A percentile compares a stretch with the other conserved stretches of the same genome.
phyloP scores from a whole-genome alignment of 2,797 vertebrate species.

The Alexandromys oeconomus region DNA sequence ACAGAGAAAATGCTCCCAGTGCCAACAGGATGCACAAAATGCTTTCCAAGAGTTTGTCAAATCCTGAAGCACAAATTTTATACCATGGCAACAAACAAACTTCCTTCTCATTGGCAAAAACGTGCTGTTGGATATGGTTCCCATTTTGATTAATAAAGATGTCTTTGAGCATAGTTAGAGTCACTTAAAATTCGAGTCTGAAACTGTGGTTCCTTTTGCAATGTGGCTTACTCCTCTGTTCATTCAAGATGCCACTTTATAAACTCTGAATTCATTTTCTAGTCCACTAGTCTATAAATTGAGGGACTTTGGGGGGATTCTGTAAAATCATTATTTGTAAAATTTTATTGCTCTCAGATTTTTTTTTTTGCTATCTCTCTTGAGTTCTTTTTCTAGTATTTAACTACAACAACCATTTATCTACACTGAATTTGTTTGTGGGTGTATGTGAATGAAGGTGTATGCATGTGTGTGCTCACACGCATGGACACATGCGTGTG shows the following conservation, averaged over 20 bases:
- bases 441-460: background rate
- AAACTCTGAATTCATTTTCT: background rate
- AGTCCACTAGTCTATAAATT: background rate
- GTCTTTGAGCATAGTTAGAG: background rate
- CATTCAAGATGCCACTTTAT: background rate
- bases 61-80: background rate
- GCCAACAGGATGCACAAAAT: background rate
- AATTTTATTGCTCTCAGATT: constrained; percentile 20
- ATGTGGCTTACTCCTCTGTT: background rate
- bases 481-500: background rate
- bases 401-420: background rate
- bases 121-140: background rate
- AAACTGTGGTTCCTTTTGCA: background rate
- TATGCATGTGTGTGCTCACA: background rate
- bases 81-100: background rate
- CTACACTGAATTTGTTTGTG: background rate
- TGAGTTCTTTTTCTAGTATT: background rate
- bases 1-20: background rate
- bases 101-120: background rate
- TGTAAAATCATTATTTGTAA: background rate
- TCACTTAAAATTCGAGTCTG: background rate
- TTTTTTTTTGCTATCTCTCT: background rate
- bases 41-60: background rate
- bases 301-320: background rate
- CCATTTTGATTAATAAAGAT: background rate